phyloP scores from a whole-genome alignment of 2,888 invertebrate species.

The Oscheius sp. region DNA sequence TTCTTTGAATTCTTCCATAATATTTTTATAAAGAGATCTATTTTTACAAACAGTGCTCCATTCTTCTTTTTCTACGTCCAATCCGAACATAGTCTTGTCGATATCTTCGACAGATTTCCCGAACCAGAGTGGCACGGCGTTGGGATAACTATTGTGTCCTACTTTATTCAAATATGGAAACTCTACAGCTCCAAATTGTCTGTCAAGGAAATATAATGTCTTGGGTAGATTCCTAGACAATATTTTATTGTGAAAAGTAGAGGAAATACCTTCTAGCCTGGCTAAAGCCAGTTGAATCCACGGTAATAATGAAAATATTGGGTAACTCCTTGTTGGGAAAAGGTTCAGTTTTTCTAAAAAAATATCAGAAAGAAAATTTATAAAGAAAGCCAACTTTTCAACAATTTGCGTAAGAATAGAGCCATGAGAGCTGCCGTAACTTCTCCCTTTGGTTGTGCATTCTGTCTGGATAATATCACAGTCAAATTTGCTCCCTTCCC shows the following conservation, averaged over 20 bases:
- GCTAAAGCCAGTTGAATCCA: too few relatives aligned
- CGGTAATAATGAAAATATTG: too few relatives aligned
- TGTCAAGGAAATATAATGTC: neutral
- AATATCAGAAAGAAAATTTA: too few relatives aligned
- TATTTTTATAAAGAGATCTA: neutral
- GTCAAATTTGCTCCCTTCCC: neutral
- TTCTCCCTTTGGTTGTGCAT: neutral
- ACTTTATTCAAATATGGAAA: neutral
- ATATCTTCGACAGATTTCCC: neutral
- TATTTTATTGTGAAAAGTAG: neutral
- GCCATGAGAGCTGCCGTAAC: neutral
- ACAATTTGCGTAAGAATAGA: neutral
- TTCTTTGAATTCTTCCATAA: slow-evolving; percentile 2
- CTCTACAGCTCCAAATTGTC: neutral
- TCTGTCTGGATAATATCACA: neutral
- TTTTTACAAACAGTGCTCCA: neutral
- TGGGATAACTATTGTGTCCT: neutral
- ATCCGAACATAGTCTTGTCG: neutral
- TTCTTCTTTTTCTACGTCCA: neutral
- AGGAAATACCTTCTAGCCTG: too few relatives aligned
- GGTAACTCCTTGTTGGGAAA: too few relatives aligned
- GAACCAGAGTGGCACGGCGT: neutral
- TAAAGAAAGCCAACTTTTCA: neutral
- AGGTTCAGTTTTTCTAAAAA: too few relatives aligned
- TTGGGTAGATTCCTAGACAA: neutral